Percentiles rank a stretch among this genome's conserved stretches.
These are phyloP conservation scores for Desoria tigrina DNA, from an alignment of 2,888 invertebrate species.

Conservation along the genomic window DNA sequence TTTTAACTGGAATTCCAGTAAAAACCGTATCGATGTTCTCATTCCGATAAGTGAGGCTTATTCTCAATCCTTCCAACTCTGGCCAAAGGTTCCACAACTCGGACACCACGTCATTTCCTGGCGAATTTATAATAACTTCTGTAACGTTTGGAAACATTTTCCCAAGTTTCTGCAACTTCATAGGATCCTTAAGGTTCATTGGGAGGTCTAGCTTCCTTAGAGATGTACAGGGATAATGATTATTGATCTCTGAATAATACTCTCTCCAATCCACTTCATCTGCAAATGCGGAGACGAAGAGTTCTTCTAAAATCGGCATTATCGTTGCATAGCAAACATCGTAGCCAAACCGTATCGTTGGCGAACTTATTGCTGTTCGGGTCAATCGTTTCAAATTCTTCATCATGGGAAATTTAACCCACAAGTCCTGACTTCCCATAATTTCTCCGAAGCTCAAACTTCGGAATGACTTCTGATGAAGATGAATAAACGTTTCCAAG, in stretches of 20 bases:
- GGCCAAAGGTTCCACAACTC: slow-evolving; percentile 39
- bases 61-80: slow-evolving; percentile 29
- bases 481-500: slow-evolving; percentile 32
- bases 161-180: slow-evolving; percentile 17
- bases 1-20: slow-evolving; percentile 33
- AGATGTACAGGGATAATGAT: slow-evolving; percentile 33
- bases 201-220: slow-evolving; percentile 33
- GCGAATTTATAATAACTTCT: slow-evolving; percentile 26
- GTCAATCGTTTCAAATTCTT: slow-evolving; percentile 34
- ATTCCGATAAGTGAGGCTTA: slow-evolving; percentile 36
- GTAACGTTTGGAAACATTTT: slow-evolving; percentile 38
- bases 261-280: slow-evolving; percentile 43
- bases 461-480: slow-evolving; percentile 36
- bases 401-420: slow-evolving; percentile 40
- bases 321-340: slow-evolving; percentile 34
- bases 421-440: slow-evolving; percentile 33
- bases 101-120: slow-evolving; percentile 29
- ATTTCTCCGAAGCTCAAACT: slow-evolving; percentile 40
- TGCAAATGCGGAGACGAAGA: slow-evolving; percentile 39
- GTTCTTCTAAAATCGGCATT: slow-evolving; percentile 33
- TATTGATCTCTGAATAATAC: slow-evolving; percentile 38
- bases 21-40: slow-evolving; percentile 35
- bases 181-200: slow-evolving; percentile 30
- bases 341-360: slow-evolving; percentile 36
- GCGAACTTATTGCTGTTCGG: slow-evolving; percentile 38